Evolutionary conservation across 2,797 vertebrate species (phyloP), one percentile per base, ranked within the genome.

Genomic region (Phrynocephalus forsythii): DNA sequence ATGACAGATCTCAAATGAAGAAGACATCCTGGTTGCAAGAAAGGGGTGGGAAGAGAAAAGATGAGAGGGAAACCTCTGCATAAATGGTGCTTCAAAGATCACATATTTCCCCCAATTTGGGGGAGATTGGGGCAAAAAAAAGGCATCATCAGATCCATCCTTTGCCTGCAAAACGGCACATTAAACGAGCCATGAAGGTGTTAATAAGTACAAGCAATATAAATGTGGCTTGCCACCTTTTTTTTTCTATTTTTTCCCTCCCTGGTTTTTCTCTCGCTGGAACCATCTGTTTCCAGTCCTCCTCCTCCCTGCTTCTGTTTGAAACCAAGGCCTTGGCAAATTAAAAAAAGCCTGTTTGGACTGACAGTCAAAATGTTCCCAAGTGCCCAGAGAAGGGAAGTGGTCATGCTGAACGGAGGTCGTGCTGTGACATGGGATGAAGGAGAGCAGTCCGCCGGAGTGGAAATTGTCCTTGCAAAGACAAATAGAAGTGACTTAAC

Each of bases 231-330:
- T 50, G 20, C 33, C 13, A 11, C 48, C 30, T 78, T 44, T 72
- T 72, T 60, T 73, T 24, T 78, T 44, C 80, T 80, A 72, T 73
- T 86, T 72, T 24, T 3, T n/a, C 20, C 44, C 69, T 20, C 22
- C 13, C n/a, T 11, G 63, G 50, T 60, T 33, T 63, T 33, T 63
- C 44, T 48, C n/a, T 50, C 50, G 44, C 48, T 13, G 18, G 13
- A 79, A 79, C 87, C 87, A 84, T 88, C 87, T 88, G 75, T 84
- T 88, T 88, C 82, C 52, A 73, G 52, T 48, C 75, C 52, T 87
- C 5, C 52, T 87, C 5, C 73, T 83, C 18, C 52, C 52, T 13
- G 20, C 80, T 79, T 79, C 68, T 88, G 30, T 83, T 79, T 84
- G 87, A 88, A 84, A 79, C 67, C 77, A 33, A 38, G 20, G 73